Evolutionary conservation across 1,140 invertebrate genomes (phyloP).

Genomic region (Drosophila ohnishii): DNA sequence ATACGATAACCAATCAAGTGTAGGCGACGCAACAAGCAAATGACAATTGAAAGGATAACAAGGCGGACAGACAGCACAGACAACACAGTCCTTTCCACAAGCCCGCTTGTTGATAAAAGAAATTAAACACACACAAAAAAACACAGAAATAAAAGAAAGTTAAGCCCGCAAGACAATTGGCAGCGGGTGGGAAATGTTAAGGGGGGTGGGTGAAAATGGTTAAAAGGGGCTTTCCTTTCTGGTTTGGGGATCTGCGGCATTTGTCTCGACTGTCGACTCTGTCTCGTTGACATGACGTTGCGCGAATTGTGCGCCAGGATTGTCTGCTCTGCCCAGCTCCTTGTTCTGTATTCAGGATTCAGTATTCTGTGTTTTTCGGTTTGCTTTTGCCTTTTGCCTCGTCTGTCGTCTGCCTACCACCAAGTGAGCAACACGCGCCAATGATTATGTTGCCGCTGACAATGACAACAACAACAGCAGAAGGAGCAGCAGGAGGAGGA

Average conservation of each 20-base stretch:
- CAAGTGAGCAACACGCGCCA: constrained; percentile 78
- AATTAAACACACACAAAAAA: constrained; percentile 65
- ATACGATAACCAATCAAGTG: constrained; percentile 41
- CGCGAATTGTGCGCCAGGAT: constrained; percentile 72
- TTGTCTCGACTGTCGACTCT: constrained; percentile 67
- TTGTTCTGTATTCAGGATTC: constrained; percentile 29
- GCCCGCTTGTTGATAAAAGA: constrained; percentile 71
- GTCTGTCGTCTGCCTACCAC: constrained; percentile 60
- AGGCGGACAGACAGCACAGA: constrained; percentile 21
- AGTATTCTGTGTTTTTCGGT: constrained; percentile 31
- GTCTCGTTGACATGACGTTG: constrained; percentile 78
- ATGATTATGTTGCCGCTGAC: constrained; percentile 76
- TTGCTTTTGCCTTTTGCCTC: background rate
- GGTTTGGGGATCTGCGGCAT: constrained; percentile 55
- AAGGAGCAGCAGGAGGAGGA: constrained; percentile 1
- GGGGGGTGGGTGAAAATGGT: background rate
- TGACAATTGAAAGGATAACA: constrained; percentile 74
- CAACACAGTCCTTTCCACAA: constrained; percentile 28
- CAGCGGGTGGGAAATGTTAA: constrained; percentile 19
- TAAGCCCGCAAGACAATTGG: constrained; percentile 77
- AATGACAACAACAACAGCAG: constrained; percentile 47
- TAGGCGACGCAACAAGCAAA: constrained; percentile 71
- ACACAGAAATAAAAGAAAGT: constrained; percentile 60
- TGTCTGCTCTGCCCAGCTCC: constrained; percentile 39
- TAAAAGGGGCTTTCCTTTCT: constrained; percentile 4